Conservation (phyloP, 2,797 vertebrate genomes). For the Podarcis siculus region DNA sequence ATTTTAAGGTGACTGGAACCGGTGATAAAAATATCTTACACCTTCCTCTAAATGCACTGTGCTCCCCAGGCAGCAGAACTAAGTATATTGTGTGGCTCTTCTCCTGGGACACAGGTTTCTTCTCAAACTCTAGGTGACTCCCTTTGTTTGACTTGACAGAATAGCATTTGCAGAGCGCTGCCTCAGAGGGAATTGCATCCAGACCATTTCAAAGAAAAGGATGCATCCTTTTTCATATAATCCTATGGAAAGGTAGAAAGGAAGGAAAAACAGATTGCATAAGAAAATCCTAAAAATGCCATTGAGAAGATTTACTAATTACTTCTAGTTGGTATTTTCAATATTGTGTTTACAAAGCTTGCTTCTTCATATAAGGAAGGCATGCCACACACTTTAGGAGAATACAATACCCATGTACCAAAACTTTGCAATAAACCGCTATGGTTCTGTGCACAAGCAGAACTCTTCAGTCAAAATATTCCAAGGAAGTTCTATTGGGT, state of each 20-base stretch:
- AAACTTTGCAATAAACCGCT: not conserved
- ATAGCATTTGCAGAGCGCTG: not conserved
- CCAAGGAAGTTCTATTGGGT: not conserved
- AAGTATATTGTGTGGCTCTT: not conserved
- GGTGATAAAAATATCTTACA: not conserved
- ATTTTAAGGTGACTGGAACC: not conserved
- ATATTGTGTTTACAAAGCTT: no score
- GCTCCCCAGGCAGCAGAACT: not conserved
- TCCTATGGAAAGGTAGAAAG: not conserved
- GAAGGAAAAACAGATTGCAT: not conserved
- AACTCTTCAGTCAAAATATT: not conserved
- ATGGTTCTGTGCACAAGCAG: not conserved
- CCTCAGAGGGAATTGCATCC: not conserved
- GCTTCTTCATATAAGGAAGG: no score
- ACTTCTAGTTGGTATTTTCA: not conserved
- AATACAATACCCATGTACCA: not conserved
- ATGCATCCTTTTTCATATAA: not conserved
- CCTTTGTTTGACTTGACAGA: slow-evolving; percentile 2
- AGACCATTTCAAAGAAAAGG: not conserved
- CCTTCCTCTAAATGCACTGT: not conserved
- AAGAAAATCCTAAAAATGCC: not conserved
- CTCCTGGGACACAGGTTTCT: not conserved
- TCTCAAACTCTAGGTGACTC: not conserved
- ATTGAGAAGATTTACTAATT: not conserved
- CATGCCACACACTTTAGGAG: not conserved